Conservation (phyloP, 2,888 invertebrate genomes). For the Hydrotaea diabolus region DNA sequence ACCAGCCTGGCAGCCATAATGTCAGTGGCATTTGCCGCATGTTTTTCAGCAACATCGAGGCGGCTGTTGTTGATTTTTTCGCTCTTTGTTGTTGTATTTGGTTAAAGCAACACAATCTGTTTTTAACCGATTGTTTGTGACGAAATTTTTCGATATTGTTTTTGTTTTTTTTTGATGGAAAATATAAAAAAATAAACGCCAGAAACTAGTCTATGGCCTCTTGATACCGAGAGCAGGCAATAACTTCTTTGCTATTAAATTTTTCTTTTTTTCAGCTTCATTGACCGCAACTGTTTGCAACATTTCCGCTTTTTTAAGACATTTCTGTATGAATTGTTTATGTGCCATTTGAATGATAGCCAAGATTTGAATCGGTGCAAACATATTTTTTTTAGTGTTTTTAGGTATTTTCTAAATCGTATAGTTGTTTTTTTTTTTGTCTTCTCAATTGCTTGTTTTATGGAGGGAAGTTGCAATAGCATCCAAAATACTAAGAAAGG, state of each 20-base stretch:
- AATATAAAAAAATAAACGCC: background rate
- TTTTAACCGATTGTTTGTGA: background rate
- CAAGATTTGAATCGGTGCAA: background rate
- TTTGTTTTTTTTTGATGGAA: background rate
- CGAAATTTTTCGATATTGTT: background rate
- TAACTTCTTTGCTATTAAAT: background rate
- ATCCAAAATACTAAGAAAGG: background rate
- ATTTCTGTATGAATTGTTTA: slow-evolving; percentile 3
- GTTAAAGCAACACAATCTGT: background rate
- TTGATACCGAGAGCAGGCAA: background rate
- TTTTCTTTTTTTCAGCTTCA: slow-evolving; percentile 34
- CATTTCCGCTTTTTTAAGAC: slow-evolving; percentile 43
- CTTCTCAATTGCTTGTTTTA: too few relatives aligned
- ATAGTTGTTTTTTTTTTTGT: too few relatives aligned
- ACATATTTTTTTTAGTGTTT: background rate
- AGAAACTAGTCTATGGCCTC: background rate
- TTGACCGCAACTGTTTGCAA: slow-evolving; percentile 31
- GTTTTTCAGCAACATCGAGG: background rate
- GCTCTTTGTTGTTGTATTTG: background rate
- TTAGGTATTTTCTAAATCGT: too few relatives aligned
- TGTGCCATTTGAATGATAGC: background rate
- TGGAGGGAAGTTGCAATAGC: background rate
- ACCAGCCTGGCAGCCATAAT: slow-evolving; percentile 30
- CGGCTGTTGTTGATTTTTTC: background rate
- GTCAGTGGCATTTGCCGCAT: slow-evolving; percentile 59